Base-by-base conservation (phyloP, 2,888 invertebrate genomes). In the Hyppa rectilinea region DNA sequence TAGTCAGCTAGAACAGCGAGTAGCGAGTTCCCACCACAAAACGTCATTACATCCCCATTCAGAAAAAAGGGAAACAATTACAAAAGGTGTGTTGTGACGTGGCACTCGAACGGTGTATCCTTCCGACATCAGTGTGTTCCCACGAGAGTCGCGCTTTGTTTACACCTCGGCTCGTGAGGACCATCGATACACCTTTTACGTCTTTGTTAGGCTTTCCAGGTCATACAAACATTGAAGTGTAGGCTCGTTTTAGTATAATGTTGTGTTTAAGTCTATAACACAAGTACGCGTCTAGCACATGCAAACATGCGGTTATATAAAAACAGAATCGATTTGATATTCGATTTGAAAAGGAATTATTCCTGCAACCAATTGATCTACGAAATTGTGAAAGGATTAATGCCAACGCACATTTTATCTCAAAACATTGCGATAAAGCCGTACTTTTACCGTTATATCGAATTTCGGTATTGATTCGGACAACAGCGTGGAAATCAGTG, bases 401-500 rank as follows among this genome's bases (percentile, higher is more conserved):
- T 55, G 9, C 50, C 38, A 59, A 59, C n/a, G 61, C 59, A 66
- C 47, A 64, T 64, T 79, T 74, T 78, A 80, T 75, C 40, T 67
- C 49, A 62, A 55, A 81, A 64, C 49, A 81, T 80, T 75, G 76
- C 77, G 79, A 86, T 84, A 85, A 81, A 82, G 79, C 82, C 78
- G 69, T 83, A 86, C 78, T 67, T 87, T 89, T 84, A 89, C 93
- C 93, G 92, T 94, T 94, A 91, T 87, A 92, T 92, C 90, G 85
- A 88, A 90, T 88, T 91, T 92, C 85, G 85, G 79, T 93, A 95
- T 95, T 90, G 95, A 95, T 95, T 92, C 83, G 89, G 89, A 91
- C 89, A 90, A 85, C 86, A 87, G 90, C 88, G 90, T 93, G 91
- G 87, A 95, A 95, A 95, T 95, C 95, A 88, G 92, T 90, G 92